Conservation (phyloP, 1,140 invertebrate genomes). For the Meloidogyne chitwoodi region DNA sequence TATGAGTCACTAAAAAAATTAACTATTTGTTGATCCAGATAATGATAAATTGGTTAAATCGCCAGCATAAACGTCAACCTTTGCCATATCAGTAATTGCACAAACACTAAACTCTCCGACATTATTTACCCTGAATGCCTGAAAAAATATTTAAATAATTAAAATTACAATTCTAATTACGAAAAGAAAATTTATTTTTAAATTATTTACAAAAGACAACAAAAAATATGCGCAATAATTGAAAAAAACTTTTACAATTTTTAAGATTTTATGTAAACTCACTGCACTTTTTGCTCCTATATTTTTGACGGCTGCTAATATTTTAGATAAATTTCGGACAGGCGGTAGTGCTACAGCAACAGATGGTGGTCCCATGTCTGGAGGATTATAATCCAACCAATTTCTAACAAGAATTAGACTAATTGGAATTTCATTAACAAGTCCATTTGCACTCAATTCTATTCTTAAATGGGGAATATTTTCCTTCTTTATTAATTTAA, state of each 20-base stretch:
- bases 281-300: constrained; percentile 12
- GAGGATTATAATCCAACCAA: constrained; percentile 25
- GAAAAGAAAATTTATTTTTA: no score
- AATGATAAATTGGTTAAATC: constrained; percentile 12
- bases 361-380: constrained; percentile 15
- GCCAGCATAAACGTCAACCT: constrained; percentile 1
- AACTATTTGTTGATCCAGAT: not conserved
- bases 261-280: no score
- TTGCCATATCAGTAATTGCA: constrained; percentile 10
- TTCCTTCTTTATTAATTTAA: constrained; percentile 21
- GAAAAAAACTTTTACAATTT: no score
- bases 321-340: constrained; percentile 13
- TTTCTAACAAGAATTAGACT: constrained; percentile 9
- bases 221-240: no score
- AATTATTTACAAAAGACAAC: no score
- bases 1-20: not conserved
- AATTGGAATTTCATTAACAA: constrained; percentile 24
- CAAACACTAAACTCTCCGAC: constrained; percentile 2
- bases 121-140: constrained; percentile 16
- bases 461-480: constrained; percentile 15
- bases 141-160: not conserved
- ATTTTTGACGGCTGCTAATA: constrained; percentile 6
- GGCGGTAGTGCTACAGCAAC: not conserved
- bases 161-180: no score
- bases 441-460: constrained; percentile 17